Evolutionary conservation across 2,797 vertebrate genomes (phyloP).

Genomic region (Notamacropus eugenii): DNA sequence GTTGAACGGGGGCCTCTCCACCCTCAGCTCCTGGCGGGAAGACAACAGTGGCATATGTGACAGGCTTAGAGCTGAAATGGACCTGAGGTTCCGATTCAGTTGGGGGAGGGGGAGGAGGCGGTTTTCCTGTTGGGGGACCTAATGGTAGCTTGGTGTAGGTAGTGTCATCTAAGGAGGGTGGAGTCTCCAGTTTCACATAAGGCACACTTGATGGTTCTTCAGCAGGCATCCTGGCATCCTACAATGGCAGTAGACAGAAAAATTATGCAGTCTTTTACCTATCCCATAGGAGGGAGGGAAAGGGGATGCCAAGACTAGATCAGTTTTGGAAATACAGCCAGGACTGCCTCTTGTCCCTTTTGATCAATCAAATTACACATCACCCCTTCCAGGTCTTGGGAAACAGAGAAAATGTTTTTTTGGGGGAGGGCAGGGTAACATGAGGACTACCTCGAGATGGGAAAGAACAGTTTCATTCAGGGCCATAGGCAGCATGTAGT

Average conservation of each 20-base stretch:
- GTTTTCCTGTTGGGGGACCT: conserved; percentile 38
- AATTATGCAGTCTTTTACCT: not conserved
- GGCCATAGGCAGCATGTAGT: not conserved
- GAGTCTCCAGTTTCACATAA: conserved; percentile 24
- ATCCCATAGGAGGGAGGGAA: not conserved
- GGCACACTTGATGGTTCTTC: conserved; percentile 20
- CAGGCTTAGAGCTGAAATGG: conserved; percentile 27
- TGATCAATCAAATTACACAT: not conserved
- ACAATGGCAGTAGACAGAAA: not conserved
- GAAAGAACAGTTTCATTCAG: not conserved
- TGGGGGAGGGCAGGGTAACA: accelerated
- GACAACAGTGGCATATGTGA: conserved; percentile 63
- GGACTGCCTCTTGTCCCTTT: not conserved
- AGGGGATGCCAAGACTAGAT: not conserved
- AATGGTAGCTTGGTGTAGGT: conserved; percentile 31
- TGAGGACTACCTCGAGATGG: not conserved
- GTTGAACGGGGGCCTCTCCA: not conserved
- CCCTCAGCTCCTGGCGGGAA: conserved; percentile 41
- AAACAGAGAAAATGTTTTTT: not conserved
- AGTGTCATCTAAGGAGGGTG: conserved; percentile 64
- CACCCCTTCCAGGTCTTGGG: not conserved
- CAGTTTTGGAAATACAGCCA: not conserved
- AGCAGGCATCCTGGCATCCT: not conserved
- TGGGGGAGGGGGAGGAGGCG: not conserved
- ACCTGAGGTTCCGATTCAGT: conserved; percentile 61